A percentile compares a stretch with the other conserved stretches of the same genome.
These are phyloP conservation scores for Ceratina calcarata DNA, from an alignment of 1,140 invertebrate species.

Conservation along the genomic window DNA sequence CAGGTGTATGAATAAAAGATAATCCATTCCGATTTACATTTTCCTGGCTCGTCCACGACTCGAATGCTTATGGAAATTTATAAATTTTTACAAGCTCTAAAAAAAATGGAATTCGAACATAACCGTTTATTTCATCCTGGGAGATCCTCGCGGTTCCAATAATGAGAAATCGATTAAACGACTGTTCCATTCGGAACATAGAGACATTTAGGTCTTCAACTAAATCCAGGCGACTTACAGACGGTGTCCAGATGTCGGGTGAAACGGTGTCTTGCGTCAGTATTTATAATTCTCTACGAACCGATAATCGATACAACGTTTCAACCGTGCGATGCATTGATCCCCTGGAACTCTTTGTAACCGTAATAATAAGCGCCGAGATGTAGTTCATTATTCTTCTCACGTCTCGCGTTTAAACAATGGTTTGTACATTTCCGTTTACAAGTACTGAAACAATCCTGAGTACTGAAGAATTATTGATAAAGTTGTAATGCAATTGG, in stretches of 20 bases:
- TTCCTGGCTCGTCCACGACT: conserved; percentile 27
- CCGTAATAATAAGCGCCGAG: no score
- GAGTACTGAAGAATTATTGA: no score
- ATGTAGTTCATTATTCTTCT: no score
- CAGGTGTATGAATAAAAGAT: conserved; percentile 63
- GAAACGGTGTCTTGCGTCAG: background rate
- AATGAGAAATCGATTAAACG: conserved; percentile 55
- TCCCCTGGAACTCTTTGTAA: background rate
- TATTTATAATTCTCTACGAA: background rate
- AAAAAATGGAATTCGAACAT: no score
- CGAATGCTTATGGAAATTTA: no score
- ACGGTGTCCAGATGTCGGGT: background rate
- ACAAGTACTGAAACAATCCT: no score
- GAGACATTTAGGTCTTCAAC: conserved; percentile 11
- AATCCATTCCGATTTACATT: conserved; percentile 54
- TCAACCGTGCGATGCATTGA: background rate
- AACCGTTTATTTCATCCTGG: background rate
- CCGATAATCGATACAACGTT: conserved; percentile 4
- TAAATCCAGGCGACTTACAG: conserved; percentile 12
- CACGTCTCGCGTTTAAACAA: no score
- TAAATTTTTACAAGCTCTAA: no score
- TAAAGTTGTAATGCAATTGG: no score
- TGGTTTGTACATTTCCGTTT: no score
- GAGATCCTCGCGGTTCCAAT: background rate
- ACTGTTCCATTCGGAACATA: background rate